Conservation (phyloP, 2,113 vertebrate genomes). For the Elephantulus edwardii region DNA sequence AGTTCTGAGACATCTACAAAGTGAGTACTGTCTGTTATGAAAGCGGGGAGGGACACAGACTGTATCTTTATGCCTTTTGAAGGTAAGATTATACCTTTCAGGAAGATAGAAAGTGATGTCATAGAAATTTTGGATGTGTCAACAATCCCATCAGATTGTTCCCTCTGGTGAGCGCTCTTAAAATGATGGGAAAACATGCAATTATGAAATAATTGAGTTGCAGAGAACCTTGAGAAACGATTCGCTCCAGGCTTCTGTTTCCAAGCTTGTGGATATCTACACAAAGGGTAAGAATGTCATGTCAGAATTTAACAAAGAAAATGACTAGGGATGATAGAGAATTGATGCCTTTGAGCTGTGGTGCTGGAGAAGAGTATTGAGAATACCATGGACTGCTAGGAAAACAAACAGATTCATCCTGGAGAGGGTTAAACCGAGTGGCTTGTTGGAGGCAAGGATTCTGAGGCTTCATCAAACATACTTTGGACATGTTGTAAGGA, state of each 20-base stretch:
- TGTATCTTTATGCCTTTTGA: background rate
- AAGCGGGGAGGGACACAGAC: too few species aligned
- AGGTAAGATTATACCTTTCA: background rate
- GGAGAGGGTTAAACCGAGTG: too few species aligned
- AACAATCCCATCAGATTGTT: background rate
- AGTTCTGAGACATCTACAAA: slow-evolving; percentile 39
- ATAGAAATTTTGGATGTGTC: slow-evolving; percentile 21
- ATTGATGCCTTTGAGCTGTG: too few species aligned
- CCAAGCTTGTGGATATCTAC: background rate
- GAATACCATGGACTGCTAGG: too few species aligned
- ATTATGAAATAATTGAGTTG: background rate
- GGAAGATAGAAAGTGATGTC: slow-evolving; percentile 26
- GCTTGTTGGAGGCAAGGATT: too few species aligned
- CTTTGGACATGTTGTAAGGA: too few species aligned
- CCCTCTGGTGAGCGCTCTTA: slow-evolving; percentile 12
- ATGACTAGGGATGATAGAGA: too few species aligned
- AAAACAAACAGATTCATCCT: too few species aligned
- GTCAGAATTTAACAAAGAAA: too few species aligned
- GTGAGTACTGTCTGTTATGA: background rate
- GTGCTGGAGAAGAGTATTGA: too few species aligned
- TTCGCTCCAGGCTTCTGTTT: slow-evolving; percentile 6
- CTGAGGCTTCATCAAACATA: too few species aligned
- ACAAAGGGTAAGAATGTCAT: background rate
- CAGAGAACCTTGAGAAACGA: slow-evolving; percentile 33
- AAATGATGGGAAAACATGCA: slow-evolving; percentile 26